Evolutionary conservation across 2,113 vertebrate genomes (phyloP).

Genomic region (Mirza zaza): DNA sequence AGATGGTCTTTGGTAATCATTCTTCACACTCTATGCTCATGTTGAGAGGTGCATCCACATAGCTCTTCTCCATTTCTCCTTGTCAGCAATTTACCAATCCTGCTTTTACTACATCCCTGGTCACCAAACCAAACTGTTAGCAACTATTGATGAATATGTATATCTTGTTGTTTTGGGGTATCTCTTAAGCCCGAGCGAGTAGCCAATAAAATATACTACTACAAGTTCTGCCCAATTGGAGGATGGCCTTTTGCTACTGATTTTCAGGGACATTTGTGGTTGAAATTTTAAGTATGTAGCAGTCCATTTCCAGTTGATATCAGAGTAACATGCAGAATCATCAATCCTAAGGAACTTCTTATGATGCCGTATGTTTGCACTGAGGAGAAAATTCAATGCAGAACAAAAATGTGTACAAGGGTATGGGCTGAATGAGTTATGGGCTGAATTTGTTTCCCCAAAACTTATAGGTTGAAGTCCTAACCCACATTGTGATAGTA

Average conservation of each 20-base stretch:
- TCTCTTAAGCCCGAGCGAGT: background rate
- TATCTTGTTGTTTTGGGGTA: background rate
- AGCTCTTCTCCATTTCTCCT: background rate
- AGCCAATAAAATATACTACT: background rate
- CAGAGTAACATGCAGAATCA: background rate
- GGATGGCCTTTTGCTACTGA: background rate
- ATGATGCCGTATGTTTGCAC: background rate
- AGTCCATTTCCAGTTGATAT: background rate
- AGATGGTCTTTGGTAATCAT: background rate
- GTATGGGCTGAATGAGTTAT: no score
- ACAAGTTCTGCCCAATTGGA: background rate
- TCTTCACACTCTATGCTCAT: background rate
- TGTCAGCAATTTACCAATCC: background rate
- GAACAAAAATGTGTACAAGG: background rate
- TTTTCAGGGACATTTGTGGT: background rate
- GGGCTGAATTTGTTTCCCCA: background rate
- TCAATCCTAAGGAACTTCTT: background rate
- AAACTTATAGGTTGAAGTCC: background rate
- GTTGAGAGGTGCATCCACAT: background rate
- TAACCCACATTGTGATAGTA: background rate
- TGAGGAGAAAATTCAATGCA: background rate
- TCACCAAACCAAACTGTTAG: background rate
- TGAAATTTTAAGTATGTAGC: background rate
- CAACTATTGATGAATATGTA: background rate
- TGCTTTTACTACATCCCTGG: background rate